These are phyloP conservation scores for Promerops cafer DNA, from an alignment of 2,113 vertebrate genomes.

Conservation along the genomic window DNA sequence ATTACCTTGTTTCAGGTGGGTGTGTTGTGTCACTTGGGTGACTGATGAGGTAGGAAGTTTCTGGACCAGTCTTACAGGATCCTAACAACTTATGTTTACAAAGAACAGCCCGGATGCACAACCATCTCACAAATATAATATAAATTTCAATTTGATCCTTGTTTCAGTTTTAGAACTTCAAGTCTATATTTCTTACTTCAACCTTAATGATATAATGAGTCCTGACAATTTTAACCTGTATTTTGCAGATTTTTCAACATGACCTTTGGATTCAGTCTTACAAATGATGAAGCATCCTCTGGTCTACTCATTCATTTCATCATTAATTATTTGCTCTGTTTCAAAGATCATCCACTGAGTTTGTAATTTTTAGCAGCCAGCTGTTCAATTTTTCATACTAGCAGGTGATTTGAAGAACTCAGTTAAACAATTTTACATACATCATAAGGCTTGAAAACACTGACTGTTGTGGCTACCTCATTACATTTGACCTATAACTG, in stretches of 20 bases:
- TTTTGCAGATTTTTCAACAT: neutral
- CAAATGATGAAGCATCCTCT: neutral
- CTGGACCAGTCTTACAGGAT: rapidly evolving
- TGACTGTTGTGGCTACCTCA: neutral
- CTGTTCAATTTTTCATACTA: neutral
- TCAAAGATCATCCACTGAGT: neutral
- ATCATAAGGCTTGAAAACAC: neutral
- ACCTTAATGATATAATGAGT: neutral
- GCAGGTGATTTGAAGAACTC: neutral
- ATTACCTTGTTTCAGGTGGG: neutral
- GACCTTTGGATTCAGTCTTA: neutral
- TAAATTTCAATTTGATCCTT: neutral
- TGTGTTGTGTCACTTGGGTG: rapidly evolving
- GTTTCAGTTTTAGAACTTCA: neutral
- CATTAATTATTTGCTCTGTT: neutral
- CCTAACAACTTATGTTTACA: neutral
- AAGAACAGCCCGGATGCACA: rapidly evolving
- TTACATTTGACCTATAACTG: neutral
- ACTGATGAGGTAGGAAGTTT: neutral
- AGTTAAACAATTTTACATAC: neutral
- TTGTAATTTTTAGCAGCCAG: neutral
- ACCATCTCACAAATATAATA: neutral
- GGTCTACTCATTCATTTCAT: neutral
- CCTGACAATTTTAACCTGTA: neutral
- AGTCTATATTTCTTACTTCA: neutral